Evolutionary conservation across 1,140 invertebrate genomes (phyloP).

Genomic region (Polypedilum pembai): DNA sequence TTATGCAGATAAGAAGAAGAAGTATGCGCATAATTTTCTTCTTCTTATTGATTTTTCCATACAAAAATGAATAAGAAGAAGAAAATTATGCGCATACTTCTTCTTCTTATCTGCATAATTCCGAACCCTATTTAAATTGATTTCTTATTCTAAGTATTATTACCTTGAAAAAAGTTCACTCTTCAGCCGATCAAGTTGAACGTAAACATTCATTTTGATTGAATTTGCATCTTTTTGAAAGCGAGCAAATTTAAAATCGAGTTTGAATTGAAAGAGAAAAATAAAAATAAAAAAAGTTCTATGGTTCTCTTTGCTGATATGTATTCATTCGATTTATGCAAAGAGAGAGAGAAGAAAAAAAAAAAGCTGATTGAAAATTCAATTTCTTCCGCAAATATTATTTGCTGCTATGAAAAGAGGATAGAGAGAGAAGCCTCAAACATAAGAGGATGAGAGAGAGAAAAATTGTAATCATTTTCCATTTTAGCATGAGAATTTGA

Average conservation of each 20-base stretch:
- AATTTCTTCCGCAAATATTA: slow-evolving; percentile 27
- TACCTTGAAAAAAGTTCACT: neutral
- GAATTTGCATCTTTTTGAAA: slow-evolving; percentile 21
- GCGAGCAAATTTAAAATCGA: neutral
- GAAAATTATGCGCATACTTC: too few species aligned
- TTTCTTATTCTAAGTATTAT: too few species aligned
- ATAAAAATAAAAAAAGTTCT: neutral
- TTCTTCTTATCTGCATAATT: too few species aligned
- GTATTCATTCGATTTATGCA: neutral
- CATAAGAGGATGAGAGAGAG: neutral
- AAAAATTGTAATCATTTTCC: slow-evolving; percentile 9
- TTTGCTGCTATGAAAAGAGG: neutral
- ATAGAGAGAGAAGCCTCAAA: neutral
- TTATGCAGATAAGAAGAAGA: too few species aligned
- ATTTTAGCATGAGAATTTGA: slow-evolving; percentile 1
- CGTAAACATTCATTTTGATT: slow-evolving; percentile 23
- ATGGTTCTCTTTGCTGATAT: neutral
- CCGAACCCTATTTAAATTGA: too few species aligned
- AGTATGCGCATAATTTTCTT: too few species aligned
- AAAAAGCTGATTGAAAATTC: slow-evolving; percentile 21
- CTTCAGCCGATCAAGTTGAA: slow-evolving; percentile 23
- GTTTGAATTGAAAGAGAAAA: neutral
- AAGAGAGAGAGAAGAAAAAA: neutral
- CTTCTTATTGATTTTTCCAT: too few species aligned
- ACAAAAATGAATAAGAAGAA: too few species aligned